phyloP scores from a whole-genome alignment of 2,113 vertebrate genomes.

The Sula dactylatra region DNA sequence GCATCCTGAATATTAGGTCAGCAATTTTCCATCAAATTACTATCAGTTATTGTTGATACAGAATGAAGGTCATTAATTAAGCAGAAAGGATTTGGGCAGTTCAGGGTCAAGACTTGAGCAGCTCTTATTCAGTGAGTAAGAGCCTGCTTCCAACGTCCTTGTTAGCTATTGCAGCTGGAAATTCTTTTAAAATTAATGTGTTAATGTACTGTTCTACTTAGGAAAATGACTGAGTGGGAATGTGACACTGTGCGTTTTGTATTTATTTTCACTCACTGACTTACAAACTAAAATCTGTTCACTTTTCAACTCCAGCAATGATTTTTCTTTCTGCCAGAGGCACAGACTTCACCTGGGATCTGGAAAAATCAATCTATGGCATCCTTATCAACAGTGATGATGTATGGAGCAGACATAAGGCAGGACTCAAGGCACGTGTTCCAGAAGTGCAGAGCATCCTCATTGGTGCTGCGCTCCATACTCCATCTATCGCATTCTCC shows the following conservation, averaged over 20 bases:
- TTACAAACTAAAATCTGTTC: slow-evolving; percentile 7
- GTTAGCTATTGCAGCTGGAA: slow-evolving; percentile 1
- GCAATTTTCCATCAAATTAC: slow-evolving; percentile 32
- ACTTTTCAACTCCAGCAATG: background rate
- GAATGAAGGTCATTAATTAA: slow-evolving; percentile 25
- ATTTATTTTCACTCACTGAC: background rate
- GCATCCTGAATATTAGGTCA: background rate
- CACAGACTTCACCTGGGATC: background rate
- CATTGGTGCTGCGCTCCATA: background rate
- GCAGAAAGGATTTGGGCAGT: slow-evolving; percentile 12
- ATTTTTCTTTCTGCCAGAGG: slow-evolving; percentile 13
- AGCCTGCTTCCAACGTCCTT: background rate
- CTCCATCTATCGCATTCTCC: background rate
- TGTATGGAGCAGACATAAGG: background rate
- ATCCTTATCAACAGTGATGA: background rate
- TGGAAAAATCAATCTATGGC: background rate
- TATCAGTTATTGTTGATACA: slow-evolving; percentile 17
- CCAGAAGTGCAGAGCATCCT: background rate
- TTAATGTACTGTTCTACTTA: background rate
- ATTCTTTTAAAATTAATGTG: background rate
- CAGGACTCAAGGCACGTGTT: background rate
- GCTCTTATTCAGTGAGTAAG: background rate
- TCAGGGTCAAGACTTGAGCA: background rate
- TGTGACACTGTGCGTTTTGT: background rate
- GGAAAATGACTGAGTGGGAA: background rate